Conservation (phyloP, 2,888 invertebrate genomes). For the Perithous albicinctus region DNA sequence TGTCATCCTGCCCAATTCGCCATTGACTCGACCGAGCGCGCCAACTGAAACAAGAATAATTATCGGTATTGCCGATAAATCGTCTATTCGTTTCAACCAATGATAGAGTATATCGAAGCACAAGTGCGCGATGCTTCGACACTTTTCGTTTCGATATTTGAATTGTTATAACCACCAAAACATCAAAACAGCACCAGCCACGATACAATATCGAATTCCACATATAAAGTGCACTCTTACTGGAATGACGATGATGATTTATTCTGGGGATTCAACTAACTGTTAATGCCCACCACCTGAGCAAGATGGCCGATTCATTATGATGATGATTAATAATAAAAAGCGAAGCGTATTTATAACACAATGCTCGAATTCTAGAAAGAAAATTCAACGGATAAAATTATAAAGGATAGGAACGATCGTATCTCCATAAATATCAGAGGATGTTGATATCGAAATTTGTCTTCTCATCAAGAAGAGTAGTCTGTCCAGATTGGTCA, state of each 20-base stretch:
- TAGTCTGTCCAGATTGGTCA: slow-evolving; percentile 23
- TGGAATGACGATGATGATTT: slow-evolving; percentile 5
- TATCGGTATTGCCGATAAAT: slow-evolving; percentile 70
- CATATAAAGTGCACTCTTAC: not conserved
- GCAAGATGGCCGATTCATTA: not conserved
- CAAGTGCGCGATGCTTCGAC: slow-evolving; percentile 1
- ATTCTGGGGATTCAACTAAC: not conserved
- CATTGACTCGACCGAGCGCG: slow-evolving; percentile 22
- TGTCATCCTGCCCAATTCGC: slow-evolving; percentile 21
- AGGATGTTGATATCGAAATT: slow-evolving; percentile 28
- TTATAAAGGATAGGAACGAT: not conserved
- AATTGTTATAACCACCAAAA: slow-evolving; percentile 29
- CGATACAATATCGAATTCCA: not conserved
- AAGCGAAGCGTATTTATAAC: not conserved
- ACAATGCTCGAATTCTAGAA: not conserved
- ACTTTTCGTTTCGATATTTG: slow-evolving; percentile 9
- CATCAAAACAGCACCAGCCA: not conserved
- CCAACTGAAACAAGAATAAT: slow-evolving; percentile 47
- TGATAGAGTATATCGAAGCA: slow-evolving; percentile 33
- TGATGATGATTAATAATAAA: not conserved
- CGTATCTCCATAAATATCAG: not conserved
- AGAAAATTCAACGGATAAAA: not conserved
- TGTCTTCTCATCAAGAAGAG: slow-evolving; percentile 26
- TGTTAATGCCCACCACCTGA: not conserved
- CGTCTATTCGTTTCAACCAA: slow-evolving; percentile 60